Evolutionary conservation across 2,113 vertebrate genomes (phyloP).

Genomic region (Clarias magur): DNA sequence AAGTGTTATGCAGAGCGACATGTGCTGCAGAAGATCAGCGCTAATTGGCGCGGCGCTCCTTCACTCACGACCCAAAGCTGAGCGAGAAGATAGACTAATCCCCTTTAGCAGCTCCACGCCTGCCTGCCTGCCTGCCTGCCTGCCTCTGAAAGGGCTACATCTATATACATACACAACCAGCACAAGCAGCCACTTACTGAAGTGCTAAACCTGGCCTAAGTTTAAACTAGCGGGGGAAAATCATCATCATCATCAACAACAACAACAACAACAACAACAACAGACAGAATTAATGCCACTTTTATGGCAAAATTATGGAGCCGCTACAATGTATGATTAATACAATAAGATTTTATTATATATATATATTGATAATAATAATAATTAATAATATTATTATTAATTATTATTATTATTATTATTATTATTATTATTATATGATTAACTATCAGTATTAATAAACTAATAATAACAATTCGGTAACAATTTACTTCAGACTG

Average conservation of each 20-base stretch:
- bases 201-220: not conserved
- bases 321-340: not conserved
- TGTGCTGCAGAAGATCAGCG: constrained; percentile 55
- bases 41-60: constrained; percentile 81
- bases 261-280: not conserved
- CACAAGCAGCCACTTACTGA: not conserved
- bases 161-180: constrained; percentile 21
- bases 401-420: not conserved
- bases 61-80: constrained; percentile 80
- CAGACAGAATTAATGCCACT: not conserved
- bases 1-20: constrained; percentile 78
- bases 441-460: not conserved
- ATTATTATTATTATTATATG: not conserved
- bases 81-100: constrained; percentile 80
- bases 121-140: constrained; percentile 56
- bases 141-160: constrained; percentile 61
- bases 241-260: not conserved
- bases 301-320: not conserved
- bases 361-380: not conserved
- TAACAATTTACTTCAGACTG: too few species aligned
- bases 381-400: not conserved
- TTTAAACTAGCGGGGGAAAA: not conserved
- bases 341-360: too few species aligned
- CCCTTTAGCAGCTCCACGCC: constrained; percentile 70
- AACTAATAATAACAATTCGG: not conserved